These are phyloP conservation scores for Prionace glauca DNA, from an alignment of 2,797 vertebrate genomes.

Conservation along the genomic window DNA sequence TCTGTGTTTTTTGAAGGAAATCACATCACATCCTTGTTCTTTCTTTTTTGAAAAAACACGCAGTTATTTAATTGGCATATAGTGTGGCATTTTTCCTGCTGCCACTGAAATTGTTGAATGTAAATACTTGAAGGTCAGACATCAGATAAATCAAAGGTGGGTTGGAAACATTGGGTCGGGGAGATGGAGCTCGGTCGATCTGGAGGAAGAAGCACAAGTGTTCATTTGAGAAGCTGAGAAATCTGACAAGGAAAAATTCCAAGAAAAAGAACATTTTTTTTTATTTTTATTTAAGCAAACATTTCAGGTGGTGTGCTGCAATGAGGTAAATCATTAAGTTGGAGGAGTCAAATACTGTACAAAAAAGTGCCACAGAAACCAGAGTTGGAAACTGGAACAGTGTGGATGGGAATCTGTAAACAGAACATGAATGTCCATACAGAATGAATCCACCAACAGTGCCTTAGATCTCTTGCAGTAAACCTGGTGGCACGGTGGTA, in stretches of 20 bases:
- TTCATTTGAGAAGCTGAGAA: not conserved
- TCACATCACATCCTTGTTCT: not conserved
- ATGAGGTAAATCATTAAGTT: not conserved
- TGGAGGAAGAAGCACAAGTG: not conserved
- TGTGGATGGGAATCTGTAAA: not conserved
- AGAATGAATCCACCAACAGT: not conserved
- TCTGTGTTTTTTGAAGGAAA: not conserved
- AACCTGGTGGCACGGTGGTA: not conserved
- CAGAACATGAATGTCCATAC: not conserved
- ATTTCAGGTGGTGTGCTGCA: not conserved
- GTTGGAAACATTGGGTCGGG: not conserved
- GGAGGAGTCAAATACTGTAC: not conserved
- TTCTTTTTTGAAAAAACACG: not conserved
- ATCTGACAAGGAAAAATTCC: not conserved
- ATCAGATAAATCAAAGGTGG: constrained; percentile 15
- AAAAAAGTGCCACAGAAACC: not conserved
- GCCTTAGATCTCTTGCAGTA: not conserved
- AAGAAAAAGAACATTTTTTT: constrained; percentile 1
- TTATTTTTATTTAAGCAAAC: constrained; percentile 12
- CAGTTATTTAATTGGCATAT: not conserved
- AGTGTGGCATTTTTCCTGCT: not conserved
- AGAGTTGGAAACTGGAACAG: not conserved
- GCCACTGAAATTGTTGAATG: not conserved
- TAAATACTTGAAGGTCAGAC: constrained; percentile 25
- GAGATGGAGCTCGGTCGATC: not conserved